These are phyloP conservation scores for Microcebus lehilahytsara DNA, from an alignment of 2,113 vertebrate genomes.

Conservation along the genomic window DNA sequence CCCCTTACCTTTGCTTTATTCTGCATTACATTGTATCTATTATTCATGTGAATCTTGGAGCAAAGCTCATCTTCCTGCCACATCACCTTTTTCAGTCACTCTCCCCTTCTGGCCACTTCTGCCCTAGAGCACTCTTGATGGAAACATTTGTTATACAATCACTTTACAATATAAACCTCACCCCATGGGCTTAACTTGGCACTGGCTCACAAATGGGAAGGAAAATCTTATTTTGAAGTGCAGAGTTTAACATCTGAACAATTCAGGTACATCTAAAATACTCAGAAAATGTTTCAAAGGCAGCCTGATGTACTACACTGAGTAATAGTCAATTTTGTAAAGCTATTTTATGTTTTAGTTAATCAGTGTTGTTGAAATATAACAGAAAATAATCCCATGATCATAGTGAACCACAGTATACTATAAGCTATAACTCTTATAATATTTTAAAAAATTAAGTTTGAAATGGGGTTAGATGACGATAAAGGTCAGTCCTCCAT, in stretches of 20 bases:
- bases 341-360: background rate
- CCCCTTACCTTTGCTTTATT: background rate
- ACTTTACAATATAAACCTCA: background rate
- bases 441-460: background rate
- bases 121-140: background rate
- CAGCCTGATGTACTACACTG: background rate
- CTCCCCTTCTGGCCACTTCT: background rate
- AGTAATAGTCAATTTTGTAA: background rate
- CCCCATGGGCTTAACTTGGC: background rate
- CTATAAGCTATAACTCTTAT: background rate
- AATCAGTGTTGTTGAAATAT: background rate
- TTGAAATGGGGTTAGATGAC: background rate
- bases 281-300: background rate
- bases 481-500: background rate
- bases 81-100: background rate
- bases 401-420: background rate
- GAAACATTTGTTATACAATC: background rate
- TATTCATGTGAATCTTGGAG: constrained; percentile 21
- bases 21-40: background rate
- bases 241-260: constrained; percentile 10
- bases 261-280: background rate
- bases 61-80: constrained; percentile 3
- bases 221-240: constrained; percentile 12
- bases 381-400: background rate
- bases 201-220: background rate